Evolutionary conservation across 2,888 invertebrate species (phyloP).

Genomic region (Pherbina coryleti): DNA sequence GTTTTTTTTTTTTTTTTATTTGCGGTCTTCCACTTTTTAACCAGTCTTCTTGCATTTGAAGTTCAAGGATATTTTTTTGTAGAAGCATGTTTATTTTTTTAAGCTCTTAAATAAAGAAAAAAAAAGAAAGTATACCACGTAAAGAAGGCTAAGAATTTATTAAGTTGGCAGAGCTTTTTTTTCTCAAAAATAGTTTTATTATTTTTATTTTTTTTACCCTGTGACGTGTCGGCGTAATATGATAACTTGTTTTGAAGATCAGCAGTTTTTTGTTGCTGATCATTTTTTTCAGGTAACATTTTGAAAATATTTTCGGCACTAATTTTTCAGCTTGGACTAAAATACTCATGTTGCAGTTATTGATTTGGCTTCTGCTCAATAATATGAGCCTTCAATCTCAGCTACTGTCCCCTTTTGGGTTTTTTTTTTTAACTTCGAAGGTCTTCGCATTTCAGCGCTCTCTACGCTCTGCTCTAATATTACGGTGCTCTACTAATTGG

Average conservation of each 20-base stretch:
- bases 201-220: no score
- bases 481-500: constrained; percentile 48
- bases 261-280: constrained; percentile 49
- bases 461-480: not conserved
- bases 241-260: constrained; percentile 57
- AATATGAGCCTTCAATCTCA: constrained; percentile 15
- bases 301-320: constrained; percentile 21
- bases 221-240: constrained; percentile 59
- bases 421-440: not conserved
- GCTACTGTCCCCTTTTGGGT: not conserved
- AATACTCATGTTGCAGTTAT: constrained; percentile 52
- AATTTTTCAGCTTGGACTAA: constrained; percentile 27
- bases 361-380: constrained; percentile 61
- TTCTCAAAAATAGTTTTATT: not conserved
- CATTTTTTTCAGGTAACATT: constrained; percentile 18
- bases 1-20: constrained; percentile 45
- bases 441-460: not conserved
- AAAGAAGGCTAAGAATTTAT: constrained; percentile 38
- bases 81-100: not conserved
- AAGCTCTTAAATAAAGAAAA: not conserved
- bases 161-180: constrained; percentile 8
- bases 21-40: constrained; percentile 36
- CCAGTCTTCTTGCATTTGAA: constrained; percentile 48
- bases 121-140: constrained; percentile 2
- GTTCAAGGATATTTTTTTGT: constrained; percentile 60